These are phyloP conservation scores for Limnodromus scolopaceus DNA, from an alignment of 2,797 vertebrate species.

Conservation along the genomic window DNA sequence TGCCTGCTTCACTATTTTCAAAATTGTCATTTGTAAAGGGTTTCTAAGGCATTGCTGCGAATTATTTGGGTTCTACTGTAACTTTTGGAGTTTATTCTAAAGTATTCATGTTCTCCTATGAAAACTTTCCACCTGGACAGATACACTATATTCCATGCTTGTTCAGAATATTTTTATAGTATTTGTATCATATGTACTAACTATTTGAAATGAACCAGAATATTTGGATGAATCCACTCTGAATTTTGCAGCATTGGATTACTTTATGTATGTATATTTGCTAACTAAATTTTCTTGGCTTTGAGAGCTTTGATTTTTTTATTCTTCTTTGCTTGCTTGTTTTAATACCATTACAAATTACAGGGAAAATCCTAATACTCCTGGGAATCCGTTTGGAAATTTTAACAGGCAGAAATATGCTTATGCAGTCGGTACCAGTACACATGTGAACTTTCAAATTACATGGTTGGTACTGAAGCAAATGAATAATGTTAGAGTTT, in stretches of 20 bases:
- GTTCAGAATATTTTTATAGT: slow-evolving; percentile 62
- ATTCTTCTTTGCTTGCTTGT: not conserved
- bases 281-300: slow-evolving; percentile 62
- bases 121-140: slow-evolving; percentile 54
- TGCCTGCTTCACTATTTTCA: slow-evolving; percentile 53
- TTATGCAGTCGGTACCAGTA: slow-evolving; percentile 49
- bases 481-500: slow-evolving; percentile 14
- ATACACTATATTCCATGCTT: slow-evolving; percentile 26
- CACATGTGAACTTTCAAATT: slow-evolving; percentile 65
- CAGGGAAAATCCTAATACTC: slow-evolving; percentile 50
- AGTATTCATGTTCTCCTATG: slow-evolving; percentile 45
- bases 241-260: slow-evolving; percentile 67
- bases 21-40: slow-evolving; percentile 52
- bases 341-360: slow-evolving; percentile 17
- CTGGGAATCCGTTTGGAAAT: slow-evolving; percentile 18
- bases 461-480: slow-evolving; percentile 49
- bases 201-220: slow-evolving; percentile 58
- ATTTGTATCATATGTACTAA: slow-evolving; percentile 48
- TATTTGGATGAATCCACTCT: slow-evolving; percentile 55
- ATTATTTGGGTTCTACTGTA: slow-evolving; percentile 65
- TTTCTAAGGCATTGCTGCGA: slow-evolving; percentile 55
- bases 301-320: slow-evolving; percentile 52
- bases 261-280: slow-evolving; percentile 55
- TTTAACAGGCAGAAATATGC: slow-evolving; percentile 39
- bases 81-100: slow-evolving; percentile 53